Percentiles rank a stretch among this genome's conserved stretches.
Conservation (phyloP, 2,113 vertebrate species). For the Ranitomeya imitator region DNA sequence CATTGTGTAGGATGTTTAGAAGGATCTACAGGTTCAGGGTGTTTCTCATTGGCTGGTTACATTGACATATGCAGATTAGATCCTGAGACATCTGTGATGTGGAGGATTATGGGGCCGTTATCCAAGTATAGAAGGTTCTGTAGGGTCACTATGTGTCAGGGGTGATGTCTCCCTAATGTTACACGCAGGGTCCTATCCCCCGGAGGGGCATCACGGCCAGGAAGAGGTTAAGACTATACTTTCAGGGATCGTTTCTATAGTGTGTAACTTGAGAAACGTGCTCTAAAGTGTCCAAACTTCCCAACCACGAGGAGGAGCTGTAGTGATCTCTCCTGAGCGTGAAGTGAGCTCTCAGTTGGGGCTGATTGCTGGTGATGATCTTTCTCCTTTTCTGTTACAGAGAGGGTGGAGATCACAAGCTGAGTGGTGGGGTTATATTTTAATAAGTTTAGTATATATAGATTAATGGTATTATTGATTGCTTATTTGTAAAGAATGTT, state of each 20-base stretch:
- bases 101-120: no score
- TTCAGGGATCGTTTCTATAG: constrained; percentile 17
- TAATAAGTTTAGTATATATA: no score
- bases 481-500: no score
- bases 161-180: background rate
- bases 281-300: constrained; percentile 53
- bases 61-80: background rate
- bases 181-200: background rate
- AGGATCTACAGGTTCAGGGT: background rate
- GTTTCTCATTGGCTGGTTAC: background rate
- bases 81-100: no score
- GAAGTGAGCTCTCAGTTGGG: rapidly evolving
- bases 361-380: constrained; percentile 17
- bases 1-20: no score
- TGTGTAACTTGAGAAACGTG: constrained; percentile 2
- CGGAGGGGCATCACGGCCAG: background rate
- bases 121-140: no score
- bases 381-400: rapidly evolving
- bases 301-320: constrained; percentile 30
- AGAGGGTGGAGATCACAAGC: background rate
- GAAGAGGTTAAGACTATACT: background rate
- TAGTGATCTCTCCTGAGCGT: constrained; percentile 33
- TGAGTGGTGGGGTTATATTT: constrained; percentile 56
- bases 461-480: no score
- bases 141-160: no score